These are phyloP conservation scores for Melinopterus prodromus DNA, from an alignment of 2,888 invertebrate species.

Conservation along the genomic window DNA sequence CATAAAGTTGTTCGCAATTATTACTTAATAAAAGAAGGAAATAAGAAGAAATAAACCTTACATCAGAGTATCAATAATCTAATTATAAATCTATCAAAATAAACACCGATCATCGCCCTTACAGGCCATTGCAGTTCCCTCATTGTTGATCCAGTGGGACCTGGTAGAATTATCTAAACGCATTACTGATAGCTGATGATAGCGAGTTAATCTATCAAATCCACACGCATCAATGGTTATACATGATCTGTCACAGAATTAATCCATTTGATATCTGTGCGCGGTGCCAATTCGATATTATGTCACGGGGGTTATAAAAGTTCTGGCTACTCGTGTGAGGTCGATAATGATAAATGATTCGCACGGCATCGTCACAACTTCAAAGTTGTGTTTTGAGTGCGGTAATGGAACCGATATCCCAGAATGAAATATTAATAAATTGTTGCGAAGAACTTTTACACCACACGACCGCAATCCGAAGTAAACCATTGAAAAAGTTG, in stretches of 20 bases:
- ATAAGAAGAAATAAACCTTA: too few relatives aligned
- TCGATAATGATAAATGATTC: not conserved
- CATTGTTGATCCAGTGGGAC: not conserved
- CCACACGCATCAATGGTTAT: not conserved
- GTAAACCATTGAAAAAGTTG: not conserved
- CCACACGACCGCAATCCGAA: not conserved
- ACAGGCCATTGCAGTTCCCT: not conserved
- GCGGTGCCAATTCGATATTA: not conserved
- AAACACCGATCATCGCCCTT: too few relatives aligned
- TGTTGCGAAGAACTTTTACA: not conserved
- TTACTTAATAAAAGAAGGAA: too few relatives aligned
- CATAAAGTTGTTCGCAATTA: too few relatives aligned
- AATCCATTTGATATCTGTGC: not conserved
- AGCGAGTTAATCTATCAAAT: not conserved
- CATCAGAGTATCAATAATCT: too few relatives aligned
- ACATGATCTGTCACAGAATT: not conserved
- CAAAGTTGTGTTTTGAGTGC: not conserved
- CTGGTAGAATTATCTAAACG: not conserved
- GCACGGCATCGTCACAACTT: not conserved
- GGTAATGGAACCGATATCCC: not conserved
- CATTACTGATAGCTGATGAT: not conserved
- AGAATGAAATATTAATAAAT: not conserved
- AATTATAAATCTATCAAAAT: too few relatives aligned
- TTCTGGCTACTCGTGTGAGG: not conserved
- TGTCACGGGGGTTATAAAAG: not conserved